phyloP scores from a whole-genome alignment of 2,113 vertebrate genomes.

The Semicossyphus pulcher region DNA sequence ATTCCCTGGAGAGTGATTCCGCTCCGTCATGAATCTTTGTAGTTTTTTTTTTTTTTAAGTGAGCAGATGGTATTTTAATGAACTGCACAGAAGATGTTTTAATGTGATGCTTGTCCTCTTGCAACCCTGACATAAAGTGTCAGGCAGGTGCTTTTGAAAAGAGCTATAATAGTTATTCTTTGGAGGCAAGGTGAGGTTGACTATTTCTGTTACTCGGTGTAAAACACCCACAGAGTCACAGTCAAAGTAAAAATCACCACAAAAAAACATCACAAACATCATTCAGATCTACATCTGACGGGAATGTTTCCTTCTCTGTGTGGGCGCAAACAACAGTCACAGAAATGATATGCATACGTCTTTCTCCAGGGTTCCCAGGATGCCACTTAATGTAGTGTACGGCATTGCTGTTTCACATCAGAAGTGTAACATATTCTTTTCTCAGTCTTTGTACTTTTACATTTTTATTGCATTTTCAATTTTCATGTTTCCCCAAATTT shows the following conservation, averaged over 20 bases:
- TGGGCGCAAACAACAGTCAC: background rate
- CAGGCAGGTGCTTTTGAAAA: constrained; percentile 45
- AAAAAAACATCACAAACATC: background rate
- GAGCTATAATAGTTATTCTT: constrained; percentile 34
- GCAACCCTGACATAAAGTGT: constrained; percentile 42
- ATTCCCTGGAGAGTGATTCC: constrained; percentile 53
- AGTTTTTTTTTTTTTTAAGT: constrained; percentile 35
- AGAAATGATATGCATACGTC: background rate
- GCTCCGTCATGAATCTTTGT: constrained; percentile 47
- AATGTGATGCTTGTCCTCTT: constrained; percentile 53
- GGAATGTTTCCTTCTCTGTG: background rate
- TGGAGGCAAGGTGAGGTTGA: background rate
- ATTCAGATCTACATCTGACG: background rate
- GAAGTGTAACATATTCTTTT: background rate
- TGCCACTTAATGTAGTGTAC: background rate
- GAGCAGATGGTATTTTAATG: constrained; percentile 73
- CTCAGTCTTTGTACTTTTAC: background rate
- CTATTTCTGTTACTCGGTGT: constrained; percentile 2
- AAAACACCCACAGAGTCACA: constrained; percentile 1
- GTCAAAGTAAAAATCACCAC: no score
- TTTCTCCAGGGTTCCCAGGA: background rate
- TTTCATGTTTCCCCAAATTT: background rate
- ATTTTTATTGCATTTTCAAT: constrained; percentile 13
- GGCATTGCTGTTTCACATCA: background rate
- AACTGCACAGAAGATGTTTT: constrained; percentile 59